Evolutionary conservation across 1,140 invertebrate species (phyloP).

Genomic region (Caenorhabditis brenneri): DNA sequence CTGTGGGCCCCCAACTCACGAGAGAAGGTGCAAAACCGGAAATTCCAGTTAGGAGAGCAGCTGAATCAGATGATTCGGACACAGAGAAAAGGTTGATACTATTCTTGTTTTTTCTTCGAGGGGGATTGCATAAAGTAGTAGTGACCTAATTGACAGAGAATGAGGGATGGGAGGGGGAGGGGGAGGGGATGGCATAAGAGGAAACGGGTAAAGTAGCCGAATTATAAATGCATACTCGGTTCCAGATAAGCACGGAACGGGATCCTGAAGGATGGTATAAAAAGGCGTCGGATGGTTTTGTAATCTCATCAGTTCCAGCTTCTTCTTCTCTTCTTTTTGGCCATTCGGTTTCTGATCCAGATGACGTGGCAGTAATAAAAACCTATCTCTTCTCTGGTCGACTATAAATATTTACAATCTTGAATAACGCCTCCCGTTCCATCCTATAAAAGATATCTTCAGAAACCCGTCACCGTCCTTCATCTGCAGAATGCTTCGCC

Average conservation of each 20-base stretch:
- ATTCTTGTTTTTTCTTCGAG: neutral
- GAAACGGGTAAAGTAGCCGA: slow-evolving; percentile 29
- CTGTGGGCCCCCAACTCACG: neutral
- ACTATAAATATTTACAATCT: slow-evolving; percentile 4
- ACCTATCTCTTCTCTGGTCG: no score
- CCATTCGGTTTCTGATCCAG: neutral
- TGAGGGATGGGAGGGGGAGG: no score
- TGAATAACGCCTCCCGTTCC: neutral
- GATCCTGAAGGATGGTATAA: neutral
- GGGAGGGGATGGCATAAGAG: neutral
- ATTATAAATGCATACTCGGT: slow-evolving; percentile 30
- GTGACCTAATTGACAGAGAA: slow-evolving; percentile 12
- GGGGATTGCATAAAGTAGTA: neutral
- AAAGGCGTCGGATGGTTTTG: neutral
- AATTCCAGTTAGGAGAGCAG: slow-evolving; percentile 4
- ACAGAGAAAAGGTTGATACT: neutral
- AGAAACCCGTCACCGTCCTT: neutral
- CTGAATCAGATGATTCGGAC: no score
- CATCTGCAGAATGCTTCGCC: neutral
- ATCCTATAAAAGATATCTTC: neutral
- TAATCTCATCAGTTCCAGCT: slow-evolving; percentile 6
- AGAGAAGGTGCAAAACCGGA: slow-evolving; percentile 3
- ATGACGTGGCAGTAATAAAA: neutral
- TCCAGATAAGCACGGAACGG: slow-evolving; percentile 4
- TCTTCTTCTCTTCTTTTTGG: neutral